These are phyloP conservation scores for Chlorodrepanis virens DNA, from an alignment of 2,113 vertebrate genomes.

Conservation along the genomic window DNA sequence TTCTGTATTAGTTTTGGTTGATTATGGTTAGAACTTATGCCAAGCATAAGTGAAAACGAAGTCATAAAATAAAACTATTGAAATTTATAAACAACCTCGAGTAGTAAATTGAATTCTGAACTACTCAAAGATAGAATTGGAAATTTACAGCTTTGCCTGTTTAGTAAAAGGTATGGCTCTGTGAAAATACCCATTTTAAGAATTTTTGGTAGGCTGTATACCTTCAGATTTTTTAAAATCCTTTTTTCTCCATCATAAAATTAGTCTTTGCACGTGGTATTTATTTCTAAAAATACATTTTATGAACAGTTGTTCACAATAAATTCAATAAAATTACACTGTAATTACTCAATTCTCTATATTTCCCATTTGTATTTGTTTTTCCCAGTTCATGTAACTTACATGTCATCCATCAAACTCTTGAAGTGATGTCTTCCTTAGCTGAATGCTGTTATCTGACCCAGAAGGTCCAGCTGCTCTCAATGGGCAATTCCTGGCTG, in stretches of 20 bases:
- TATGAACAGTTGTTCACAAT: neutral
- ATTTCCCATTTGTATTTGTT: neutral
- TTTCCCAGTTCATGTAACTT: neutral
- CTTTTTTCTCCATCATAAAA: neutral
- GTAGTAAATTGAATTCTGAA: neutral
- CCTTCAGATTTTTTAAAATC: neutral
- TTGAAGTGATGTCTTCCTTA: neutral
- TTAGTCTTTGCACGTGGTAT: neutral
- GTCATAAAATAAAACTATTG: neutral
- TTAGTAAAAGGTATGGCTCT: neutral
- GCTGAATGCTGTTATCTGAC: neutral
- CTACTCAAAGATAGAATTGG: neutral
- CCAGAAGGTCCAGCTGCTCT: conserved; percentile 47
- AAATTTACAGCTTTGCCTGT: neutral
- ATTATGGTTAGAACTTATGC: neutral
- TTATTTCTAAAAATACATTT: neutral
- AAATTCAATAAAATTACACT: neutral
- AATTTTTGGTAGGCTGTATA: neutral
- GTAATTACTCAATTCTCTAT: neutral
- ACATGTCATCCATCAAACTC: neutral
- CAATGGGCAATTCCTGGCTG: neutral
- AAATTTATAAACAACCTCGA: neutral
- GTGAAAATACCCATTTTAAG: neutral
- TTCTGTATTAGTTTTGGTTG: neutral
- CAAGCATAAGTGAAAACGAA: neutral